Evolutionary conservation across 2,797 vertebrate species (phyloP), one percentile per base, ranked within the genome.

Genomic region (Xiphophorus birchmanni): DNA sequence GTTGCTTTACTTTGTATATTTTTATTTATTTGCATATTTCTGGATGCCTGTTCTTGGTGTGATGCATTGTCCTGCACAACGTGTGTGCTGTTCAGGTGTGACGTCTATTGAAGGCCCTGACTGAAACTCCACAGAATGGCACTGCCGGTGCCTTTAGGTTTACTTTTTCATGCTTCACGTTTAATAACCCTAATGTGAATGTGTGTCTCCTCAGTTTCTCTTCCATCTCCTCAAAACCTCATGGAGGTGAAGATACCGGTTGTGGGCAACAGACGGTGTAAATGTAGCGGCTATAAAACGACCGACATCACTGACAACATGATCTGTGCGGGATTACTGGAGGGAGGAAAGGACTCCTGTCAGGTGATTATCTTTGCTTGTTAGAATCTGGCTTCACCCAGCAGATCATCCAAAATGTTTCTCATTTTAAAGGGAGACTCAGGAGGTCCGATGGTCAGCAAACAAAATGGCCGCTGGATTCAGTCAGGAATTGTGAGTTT

Each of bases 241-340:
- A 94, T 93, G 90, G 93, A 96, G 85, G 92, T 92, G 52, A 0
- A 89, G 2, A 78, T 96, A 23, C 94, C 94, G 0, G 1, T 95
- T 2, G 90, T 94, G 65, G 93, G 92, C 26, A 86, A 80, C 60
- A 76, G 86, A 26, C 13, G 86, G 81, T 96, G 95, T 60, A 86
- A 89, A 23, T 86, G 74, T 26, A 15, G 54, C 2, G 52, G 89
- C 48, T 93, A 89, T 4, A 54, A 74, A 2, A 48, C 73, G 4
- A 35, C 15, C 0, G 0, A 0, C 0, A 88, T 88, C 84, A 92
- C 85, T 1, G 13, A 65, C 3, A 95, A 95, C 82, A 95, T 95
- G 76, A 78, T 78, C 13, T 78, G 76, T 54, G 76, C 76, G 0
- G 76, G 76, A 5, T n/a, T 21, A 12, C 15, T 29, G 9, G 7